Evolutionary conservation across 2,113 vertebrate species (phyloP), one percentile per base, ranked within the genome.

Genomic region (Loxodonta africana): DNA sequence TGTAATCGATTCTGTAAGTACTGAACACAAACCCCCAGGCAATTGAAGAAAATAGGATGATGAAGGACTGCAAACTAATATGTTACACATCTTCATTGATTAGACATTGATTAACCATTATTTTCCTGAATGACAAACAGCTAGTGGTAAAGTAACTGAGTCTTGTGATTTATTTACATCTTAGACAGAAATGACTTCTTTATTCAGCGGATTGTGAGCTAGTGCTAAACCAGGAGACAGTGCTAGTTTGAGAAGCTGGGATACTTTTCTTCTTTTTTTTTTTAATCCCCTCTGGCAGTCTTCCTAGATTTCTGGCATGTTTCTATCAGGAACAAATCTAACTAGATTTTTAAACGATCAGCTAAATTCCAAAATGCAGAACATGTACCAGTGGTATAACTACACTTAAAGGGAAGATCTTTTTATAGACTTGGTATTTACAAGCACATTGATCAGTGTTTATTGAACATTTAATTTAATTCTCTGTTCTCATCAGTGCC

Each of bases 81-180:
- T 97, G 98, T 99, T 99, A 99, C 99, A 99, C 98, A 98, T 99
- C 99, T 98, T 98, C 99, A 99, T 99, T 99, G 99, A 99, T 99
- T 99, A 99, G 98, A 98, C 98, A 99, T 99, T 98, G 99, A 99
- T 99, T 99, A 99, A 99, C 99, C 99, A 99, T 99, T 99, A 99
- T 99, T 99, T 99, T 98, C 98, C 98, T 98, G 98, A 99, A 99
- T 99, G 99, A 99, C 98, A 99, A 99, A 99, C 99, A 99, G 98
- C 99, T 98, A 98, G 98, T 97, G 98, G 98, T 99, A 98, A 99
- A 99, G 99, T 99, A 99, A 99, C 98, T 98, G 99, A 99, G 98
- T 98, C 98, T 97, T 98, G 98, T 99, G 99, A 99, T 99, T 99
- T 99, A 99, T 99, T 99, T 99, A 99, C 99, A 99, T 98, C 98